Conservation (phyloP, 2,113 vertebrate genomes). For the Macrotus californicus region DNA sequence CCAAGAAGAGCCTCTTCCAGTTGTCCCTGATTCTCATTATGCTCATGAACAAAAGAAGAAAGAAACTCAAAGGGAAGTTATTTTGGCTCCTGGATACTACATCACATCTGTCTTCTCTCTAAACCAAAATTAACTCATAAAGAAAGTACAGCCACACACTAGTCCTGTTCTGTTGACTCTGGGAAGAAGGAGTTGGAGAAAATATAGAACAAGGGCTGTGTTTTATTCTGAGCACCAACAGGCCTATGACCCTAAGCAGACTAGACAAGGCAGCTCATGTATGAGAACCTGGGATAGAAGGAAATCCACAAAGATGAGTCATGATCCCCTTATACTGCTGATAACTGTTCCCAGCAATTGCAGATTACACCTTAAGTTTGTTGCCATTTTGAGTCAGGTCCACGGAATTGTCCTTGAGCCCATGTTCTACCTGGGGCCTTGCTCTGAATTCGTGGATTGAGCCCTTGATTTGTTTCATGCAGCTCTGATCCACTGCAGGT, state of each 20-base stretch:
- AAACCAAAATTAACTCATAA: neutral
- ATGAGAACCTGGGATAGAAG: neutral
- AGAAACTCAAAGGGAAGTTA: rapidly evolving
- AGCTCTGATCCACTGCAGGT: neutral
- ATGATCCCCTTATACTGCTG: rapidly evolving
- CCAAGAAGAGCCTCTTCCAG: neutral
- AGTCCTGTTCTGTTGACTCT: neutral
- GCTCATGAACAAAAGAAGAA: neutral
- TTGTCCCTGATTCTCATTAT: neutral
- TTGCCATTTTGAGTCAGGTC: neutral
- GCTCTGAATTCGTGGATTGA: neutral
- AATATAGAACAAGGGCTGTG: neutral
- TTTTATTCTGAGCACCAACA: neutral
- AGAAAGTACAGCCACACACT: neutral
- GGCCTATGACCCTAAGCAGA: rapidly evolving
- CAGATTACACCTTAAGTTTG: neutral
- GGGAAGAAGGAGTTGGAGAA: neutral
- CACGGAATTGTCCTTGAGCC: neutral
- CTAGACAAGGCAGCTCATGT: neutral
- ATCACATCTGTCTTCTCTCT: neutral
- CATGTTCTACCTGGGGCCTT: neutral
- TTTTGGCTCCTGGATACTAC: neutral
- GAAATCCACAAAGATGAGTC: neutral
- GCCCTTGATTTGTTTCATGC: no score
- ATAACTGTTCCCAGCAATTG: neutral